These are phyloP conservation scores for Drosophila nr. medialis DNA, from an alignment of 2,888 invertebrate species.

Conservation along the genomic window DNA sequence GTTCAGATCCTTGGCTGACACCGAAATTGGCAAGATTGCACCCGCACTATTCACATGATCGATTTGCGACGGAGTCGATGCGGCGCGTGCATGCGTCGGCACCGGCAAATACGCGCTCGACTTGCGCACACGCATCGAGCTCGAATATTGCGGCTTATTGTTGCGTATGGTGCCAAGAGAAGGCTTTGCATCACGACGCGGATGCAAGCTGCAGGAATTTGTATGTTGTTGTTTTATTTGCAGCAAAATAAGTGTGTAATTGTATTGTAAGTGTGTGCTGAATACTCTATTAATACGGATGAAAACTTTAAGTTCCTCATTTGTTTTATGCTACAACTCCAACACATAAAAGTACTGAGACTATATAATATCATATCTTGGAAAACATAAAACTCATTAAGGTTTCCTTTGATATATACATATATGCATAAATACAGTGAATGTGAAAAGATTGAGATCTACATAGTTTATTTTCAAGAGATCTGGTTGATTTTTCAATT, in stretches of 20 bases:
- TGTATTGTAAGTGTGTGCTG: neutral
- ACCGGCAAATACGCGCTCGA: constrained; percentile 82
- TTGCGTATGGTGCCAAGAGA: constrained; percentile 44
- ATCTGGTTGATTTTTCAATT: neutral
- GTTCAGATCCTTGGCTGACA: constrained; percentile 59
- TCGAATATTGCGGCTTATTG: constrained; percentile 82
- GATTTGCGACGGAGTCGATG: constrained; percentile 84
- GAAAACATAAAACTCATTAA: neutral
- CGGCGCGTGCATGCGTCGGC: constrained; percentile 83
- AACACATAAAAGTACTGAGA: neutral
- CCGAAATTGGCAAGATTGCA: constrained; percentile 44
- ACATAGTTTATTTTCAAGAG: neutral
- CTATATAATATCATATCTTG: neutral
- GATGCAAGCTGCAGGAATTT: constrained; percentile 35
- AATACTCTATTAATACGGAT: neutral
- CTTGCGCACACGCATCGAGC: constrained; percentile 82
- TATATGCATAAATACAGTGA: neutral
- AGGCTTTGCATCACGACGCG: constrained; percentile 66
- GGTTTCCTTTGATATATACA: neutral
- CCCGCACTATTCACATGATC: constrained; percentile 75
- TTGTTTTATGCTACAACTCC: neutral
- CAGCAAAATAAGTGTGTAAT: neutral
- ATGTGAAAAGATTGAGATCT: neutral
- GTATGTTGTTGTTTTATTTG: neutral
- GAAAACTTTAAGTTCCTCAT: neutral